Evolutionary conservation across 2,888 invertebrate genomes (phyloP), one percentile per base, ranked within the genome.

Genomic region (Coremacera marginata): DNA sequence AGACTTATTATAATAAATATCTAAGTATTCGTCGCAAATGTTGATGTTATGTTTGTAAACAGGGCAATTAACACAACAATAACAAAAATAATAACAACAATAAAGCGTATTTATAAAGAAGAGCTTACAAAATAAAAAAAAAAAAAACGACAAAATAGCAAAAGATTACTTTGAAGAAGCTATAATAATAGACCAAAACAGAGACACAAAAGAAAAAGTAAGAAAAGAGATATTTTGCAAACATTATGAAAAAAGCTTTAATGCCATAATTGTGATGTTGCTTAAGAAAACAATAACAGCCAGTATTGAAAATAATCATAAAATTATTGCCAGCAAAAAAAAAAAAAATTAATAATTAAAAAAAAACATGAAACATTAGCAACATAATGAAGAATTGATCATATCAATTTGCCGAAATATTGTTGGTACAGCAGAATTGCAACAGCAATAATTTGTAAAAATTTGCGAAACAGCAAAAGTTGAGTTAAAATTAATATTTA

Each of bases 81-180:
- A 65, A 37, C 25, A 31, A 37, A 19, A 27, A 65, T 65, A 65
- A 65, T 34, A 65, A 34, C 63, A 34, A 34, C 31, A 34, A 65
- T 11, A 65, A 65, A 16, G n/a, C 8, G 8, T n/a, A 16, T 31
- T 31, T 37, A 16, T 3, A 25, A 8, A 25, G 31, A 2, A 65
- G 9, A 31, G 63, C 37, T 65, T 65, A 65, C 31, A 65, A 5
- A 5, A n/a, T 65, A 65, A 37, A 9, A 34, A 31, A 65, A 19
- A 27, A 65, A 34, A 31, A 5, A 31, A 25, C 16, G 14, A 27
- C 31, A 0, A 11, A 60, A 27, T 14, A 55, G 0, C 1, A 55
- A 22, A 22, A 55, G 22, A 55, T 22, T 22, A 14, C 19, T 55
- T 14, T 9, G 27, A 16, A 60, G 60, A 60, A 60, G 60, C 27